Percentiles rank a stretch among this genome's conserved stretches.
These are phyloP conservation scores for Corbicula japonica DNA, from an alignment of 2,888 invertebrate species.

Conservation along the genomic window DNA sequence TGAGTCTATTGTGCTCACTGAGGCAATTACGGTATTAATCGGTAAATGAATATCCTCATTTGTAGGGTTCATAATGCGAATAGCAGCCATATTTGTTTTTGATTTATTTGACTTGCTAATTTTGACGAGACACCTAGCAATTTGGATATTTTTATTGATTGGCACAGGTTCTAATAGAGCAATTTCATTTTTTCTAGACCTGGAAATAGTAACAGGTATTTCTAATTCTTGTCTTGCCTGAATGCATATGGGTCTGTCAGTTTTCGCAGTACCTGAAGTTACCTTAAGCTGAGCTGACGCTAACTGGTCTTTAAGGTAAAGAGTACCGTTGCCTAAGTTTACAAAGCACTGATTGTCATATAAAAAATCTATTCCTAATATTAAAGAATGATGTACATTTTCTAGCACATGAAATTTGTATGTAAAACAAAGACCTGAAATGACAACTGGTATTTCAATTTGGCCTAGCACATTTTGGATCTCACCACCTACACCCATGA, in stretches of 20 bases:
- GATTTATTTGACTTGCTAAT: background rate
- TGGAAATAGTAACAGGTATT: background rate
- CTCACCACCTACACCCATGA: slow-evolving; percentile 17
- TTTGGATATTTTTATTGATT: slow-evolving; percentile 30
- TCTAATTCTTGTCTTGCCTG: background rate
- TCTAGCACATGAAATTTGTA: slow-evolving; percentile 14
- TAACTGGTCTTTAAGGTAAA: background rate
- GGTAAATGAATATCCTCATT: too few relatives aligned
- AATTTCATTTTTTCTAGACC: slow-evolving; percentile 6
- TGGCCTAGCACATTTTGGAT: slow-evolving; percentile 17
- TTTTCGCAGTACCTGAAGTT: background rate
- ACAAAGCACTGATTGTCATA: too few relatives aligned
- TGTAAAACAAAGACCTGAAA: slow-evolving; percentile 11
- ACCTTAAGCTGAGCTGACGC: background rate
- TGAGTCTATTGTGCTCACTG: too few relatives aligned
- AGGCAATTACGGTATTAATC: too few relatives aligned
- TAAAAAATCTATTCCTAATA: slow-evolving; percentile 17
- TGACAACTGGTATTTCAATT: background rate
- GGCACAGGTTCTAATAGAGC: slow-evolving; percentile 36
- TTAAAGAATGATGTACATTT: slow-evolving; percentile 13
- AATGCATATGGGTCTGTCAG: background rate
- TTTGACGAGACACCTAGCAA: slow-evolving; percentile 24
- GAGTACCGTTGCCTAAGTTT: background rate
- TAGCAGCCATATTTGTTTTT: background rate
- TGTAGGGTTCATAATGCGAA: slow-evolving; percentile 21